Evolutionary conservation across 1,140 invertebrate species (phyloP), one percentile per base, ranked within the genome.

Genomic region (Trachymyrmex septentrionalis): DNA sequence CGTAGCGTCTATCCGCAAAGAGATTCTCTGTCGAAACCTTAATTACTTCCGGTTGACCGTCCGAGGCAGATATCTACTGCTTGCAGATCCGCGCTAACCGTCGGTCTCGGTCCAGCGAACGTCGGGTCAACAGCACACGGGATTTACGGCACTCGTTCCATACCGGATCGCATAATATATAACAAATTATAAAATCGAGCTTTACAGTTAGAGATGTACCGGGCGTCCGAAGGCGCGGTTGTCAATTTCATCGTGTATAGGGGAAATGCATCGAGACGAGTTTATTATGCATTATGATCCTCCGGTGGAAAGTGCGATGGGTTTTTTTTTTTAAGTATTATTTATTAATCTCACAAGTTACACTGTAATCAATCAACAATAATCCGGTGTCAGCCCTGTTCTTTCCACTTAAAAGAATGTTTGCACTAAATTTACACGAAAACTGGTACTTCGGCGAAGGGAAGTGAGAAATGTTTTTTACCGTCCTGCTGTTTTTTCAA

Each of bases 21-120:
- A 88, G 78, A 80, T 86, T 88, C 87, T 77, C 87, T 77, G 89
- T 91, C 87, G 87, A 88, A 91, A 88, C 73, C 84, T 82, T 90
- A 91, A 91, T 91, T 90, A 82, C 89, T 91, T 91, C 90, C 90
- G 90, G 90, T 76, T 91, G 89, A 88, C 89, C 87, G 89, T 76
- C 19, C 57, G 50, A 72, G 38, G 69, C 53, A 55, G 76, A 88
- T 82, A 90, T 88, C 85, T 91, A 30, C 80, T 44, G 53, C 30
- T 44, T 57, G 50, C 48, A 21, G 30, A 34, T 55, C 64, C 81
- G 67, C 63, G 66, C 48, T 59, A 27, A 59, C 48, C 27, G 90
- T 86, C 86, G 91, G 94, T 95, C 89, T 93, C 94, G 94, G 93
- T 95, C 94, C 93, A 95, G 91, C 87, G 94, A 94, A 87, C 91